Conservation (phyloP, 2,888 invertebrate genomes). For the Lasioglossum marginatum region DNA sequence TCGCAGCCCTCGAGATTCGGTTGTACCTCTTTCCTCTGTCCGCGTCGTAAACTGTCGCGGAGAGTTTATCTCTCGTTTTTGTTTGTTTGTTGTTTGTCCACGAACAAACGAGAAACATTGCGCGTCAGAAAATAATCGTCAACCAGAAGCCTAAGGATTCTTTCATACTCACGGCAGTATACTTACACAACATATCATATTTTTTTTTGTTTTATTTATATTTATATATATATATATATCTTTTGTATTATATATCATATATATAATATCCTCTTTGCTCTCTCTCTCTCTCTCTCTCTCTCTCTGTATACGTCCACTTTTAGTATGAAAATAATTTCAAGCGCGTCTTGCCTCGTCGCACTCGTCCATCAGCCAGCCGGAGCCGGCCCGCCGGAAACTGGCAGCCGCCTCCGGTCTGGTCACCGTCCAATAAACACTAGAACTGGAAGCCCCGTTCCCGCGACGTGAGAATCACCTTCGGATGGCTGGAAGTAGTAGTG, state of each 20-base stretch:
- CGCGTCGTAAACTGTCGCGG: neutral
- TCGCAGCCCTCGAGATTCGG: neutral
- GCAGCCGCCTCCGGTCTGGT: conserved; percentile 58
- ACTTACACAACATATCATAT: conserved; percentile 68
- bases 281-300: no score
- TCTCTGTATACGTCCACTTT: conserved; percentile 76
- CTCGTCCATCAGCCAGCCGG: conserved; percentile 67
- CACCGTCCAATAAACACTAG: conserved; percentile 78
- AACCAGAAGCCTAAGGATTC: conserved; percentile 64
- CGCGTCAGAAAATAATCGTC: conserved; percentile 33
- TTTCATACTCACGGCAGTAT: conserved; percentile 62
- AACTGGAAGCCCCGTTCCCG: conserved; percentile 80
- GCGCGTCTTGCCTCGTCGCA: conserved; percentile 65
- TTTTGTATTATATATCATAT: conserved; percentile 56
- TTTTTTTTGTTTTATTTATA: conserved; percentile 49
- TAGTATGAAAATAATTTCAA: conserved; percentile 82
- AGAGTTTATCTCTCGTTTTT: neutral
- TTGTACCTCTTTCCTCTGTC: neutral
- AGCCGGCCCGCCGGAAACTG: conserved; percentile 55
- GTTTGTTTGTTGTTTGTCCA: neutral
- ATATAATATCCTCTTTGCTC: conserved; percentile 58
- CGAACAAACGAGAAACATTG: conserved; percentile 20
- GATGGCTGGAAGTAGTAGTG: conserved; percentile 74
- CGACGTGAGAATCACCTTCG: conserved; percentile 80
- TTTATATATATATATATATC: conserved; percentile 57